Percentiles rank a stretch among this genome's conserved stretches.
Evolutionary conservation across 2,797 vertebrate genomes (phyloP).

Genomic region (Setipinna tenuifilis): DNA sequence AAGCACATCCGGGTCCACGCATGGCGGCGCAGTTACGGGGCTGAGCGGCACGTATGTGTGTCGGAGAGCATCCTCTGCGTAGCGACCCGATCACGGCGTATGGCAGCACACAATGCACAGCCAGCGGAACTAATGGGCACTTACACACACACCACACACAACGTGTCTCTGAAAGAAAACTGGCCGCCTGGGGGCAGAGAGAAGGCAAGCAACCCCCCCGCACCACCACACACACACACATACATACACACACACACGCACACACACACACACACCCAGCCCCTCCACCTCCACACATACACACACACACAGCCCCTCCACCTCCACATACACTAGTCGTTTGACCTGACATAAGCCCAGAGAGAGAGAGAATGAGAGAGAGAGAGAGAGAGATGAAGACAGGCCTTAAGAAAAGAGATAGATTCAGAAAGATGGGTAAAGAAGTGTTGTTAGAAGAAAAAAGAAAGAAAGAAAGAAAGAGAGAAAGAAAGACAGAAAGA

Average conservation of each 20-base stretch:
- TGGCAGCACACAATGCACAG: constrained; percentile 50
- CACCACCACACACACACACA: too few relatives aligned
- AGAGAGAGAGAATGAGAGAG: neutral
- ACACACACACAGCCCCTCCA: neutral
- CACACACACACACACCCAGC: too few relatives aligned
- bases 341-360: neutral
- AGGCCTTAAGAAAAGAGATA: too few relatives aligned
- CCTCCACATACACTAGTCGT: neutral
- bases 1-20: constrained; percentile 32
- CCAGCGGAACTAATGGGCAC: constrained; percentile 50
- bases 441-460: neutral
- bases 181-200: constrained; percentile 35
- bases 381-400: too few relatives aligned
- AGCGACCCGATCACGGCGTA: constrained; percentile 43
- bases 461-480: neutral
- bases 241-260: too few relatives aligned
- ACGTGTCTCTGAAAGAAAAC: constrained; percentile 60
- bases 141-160: constrained; percentile 31
- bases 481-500: constrained; percentile 39
- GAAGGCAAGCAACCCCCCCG: neutral
- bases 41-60: neutral
- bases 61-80: too few relatives aligned
- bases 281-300: too few relatives aligned
- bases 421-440: neutral
- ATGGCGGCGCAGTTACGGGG: constrained; percentile 46